Evolutionary conservation across 2,797 vertebrate genomes (phyloP).

Genomic region (Morus bassanus): DNA sequence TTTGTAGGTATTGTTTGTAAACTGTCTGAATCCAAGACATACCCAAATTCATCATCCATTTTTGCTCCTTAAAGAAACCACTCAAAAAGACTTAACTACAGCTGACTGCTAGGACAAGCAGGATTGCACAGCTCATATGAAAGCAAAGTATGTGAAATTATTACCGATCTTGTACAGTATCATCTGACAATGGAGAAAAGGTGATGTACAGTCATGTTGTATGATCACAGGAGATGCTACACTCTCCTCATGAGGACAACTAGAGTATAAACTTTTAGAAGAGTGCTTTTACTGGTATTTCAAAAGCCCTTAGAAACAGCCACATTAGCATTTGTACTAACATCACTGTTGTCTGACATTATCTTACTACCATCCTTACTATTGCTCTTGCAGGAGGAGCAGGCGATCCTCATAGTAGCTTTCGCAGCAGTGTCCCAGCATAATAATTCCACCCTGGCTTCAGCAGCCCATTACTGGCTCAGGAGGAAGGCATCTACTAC

Average conservation of each 20-base stretch:
- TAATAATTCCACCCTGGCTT: background rate
- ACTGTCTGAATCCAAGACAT: background rate
- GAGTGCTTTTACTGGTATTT: background rate
- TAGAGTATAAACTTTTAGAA: background rate
- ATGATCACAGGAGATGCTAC: background rate
- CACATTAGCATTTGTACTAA: background rate
- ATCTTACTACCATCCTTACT: background rate
- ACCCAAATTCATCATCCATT: background rate
- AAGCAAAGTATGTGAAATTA: background rate
- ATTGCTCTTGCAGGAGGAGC: background rate
- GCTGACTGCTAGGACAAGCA: background rate
- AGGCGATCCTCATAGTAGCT: background rate
- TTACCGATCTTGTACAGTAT: background rate
- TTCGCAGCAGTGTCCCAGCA: fast-evolving
- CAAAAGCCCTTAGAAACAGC: background rate
- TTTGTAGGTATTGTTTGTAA: background rate
- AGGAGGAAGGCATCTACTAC: background rate
- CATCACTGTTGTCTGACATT: background rate
- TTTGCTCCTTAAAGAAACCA: background rate
- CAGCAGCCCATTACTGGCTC: background rate
- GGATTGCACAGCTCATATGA: background rate
- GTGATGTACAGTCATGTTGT: background rate
- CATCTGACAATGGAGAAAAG: background rate
- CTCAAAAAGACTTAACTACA: background rate
- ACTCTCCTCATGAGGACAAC: background rate